phyloP scores from a whole-genome alignment of 1,140 invertebrate species.

The Cotesia chilonis region DNA sequence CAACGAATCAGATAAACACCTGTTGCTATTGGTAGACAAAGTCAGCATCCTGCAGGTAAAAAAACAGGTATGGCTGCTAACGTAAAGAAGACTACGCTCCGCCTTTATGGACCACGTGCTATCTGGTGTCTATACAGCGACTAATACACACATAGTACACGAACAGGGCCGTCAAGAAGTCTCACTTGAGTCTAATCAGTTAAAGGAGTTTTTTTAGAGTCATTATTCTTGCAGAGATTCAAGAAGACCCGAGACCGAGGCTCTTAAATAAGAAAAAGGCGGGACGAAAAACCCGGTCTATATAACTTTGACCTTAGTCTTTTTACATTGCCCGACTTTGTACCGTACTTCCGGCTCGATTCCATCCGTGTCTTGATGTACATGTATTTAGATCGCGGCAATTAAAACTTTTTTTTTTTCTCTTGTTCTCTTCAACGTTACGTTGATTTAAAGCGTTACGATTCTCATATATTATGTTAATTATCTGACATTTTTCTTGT shows the following conservation, averaged over 20 bases:
- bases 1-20: too few relatives aligned
- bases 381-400: not conserved
- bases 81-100: too few relatives aligned
- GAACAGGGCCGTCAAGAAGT: too few relatives aligned
- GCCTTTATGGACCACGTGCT: too few relatives aligned
- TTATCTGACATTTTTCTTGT: too few relatives aligned
- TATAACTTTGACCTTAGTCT: slow-evolving; percentile 3
- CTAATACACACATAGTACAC: too few relatives aligned
- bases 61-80: too few relatives aligned
- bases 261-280: slow-evolving; percentile 4
- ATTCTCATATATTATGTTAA: too few relatives aligned
- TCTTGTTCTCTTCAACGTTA: not conserved
- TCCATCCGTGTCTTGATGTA: slow-evolving; percentile 7
- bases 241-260: not conserved
- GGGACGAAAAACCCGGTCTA: not conserved
- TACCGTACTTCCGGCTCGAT: slow-evolving; percentile 20
- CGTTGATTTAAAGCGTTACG: slow-evolving; percentile 2
- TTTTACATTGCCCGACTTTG: slow-evolving; percentile 5
- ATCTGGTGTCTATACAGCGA: too few relatives aligned
- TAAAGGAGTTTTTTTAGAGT: not conserved
- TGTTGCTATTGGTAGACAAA: too few relatives aligned
- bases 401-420: slow-evolving; percentile 3
- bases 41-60: too few relatives aligned
- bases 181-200: not conserved
- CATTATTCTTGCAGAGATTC: slow-evolving; percentile 12